These are phyloP conservation scores for Aplodontia rufa DNA, from an alignment of 2,113 vertebrate genomes.

Conservation along the genomic window DNA sequence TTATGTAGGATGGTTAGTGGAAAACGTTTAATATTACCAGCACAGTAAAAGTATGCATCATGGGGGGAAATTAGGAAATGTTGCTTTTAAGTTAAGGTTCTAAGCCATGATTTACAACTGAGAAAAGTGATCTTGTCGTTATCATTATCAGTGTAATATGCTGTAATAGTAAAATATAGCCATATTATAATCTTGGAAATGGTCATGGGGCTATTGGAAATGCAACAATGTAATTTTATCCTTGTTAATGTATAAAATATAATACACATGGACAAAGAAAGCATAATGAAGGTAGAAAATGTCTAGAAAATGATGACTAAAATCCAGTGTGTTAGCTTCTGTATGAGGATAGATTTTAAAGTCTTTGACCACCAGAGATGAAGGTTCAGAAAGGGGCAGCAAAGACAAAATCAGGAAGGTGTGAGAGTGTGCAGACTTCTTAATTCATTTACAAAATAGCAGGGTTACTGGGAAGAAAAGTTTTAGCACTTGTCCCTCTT, in stretches of 20 bases:
- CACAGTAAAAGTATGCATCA: not conserved
- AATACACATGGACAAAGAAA: not conserved
- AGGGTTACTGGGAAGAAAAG: not conserved
- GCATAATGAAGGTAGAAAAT: not conserved
- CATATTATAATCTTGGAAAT: not conserved
- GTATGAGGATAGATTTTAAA: not conserved
- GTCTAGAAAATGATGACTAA: not conserved
- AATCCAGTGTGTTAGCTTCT: not conserved
- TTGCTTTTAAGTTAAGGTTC: not conserved
- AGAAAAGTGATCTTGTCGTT: not conserved
- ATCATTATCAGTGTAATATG: not conserved
- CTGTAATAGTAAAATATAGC: not conserved
- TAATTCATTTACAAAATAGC: not conserved
- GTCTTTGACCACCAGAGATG: not conserved
- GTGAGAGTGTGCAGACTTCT: not conserved
- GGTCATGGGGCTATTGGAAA: not conserved
- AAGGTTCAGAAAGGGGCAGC: not conserved
- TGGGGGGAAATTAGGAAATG: not conserved
- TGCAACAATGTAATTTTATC: not conserved
- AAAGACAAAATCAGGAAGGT: not conserved
- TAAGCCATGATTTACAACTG: not conserved
- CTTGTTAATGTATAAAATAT: not conserved
- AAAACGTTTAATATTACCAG: constrained; percentile 5
- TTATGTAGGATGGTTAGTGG: not conserved
- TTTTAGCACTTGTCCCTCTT: not conserved